These are phyloP conservation scores for Paradoxurus hermaphroditus DNA, from an alignment of 2,113 vertebrate species.

Conservation along the genomic window DNA sequence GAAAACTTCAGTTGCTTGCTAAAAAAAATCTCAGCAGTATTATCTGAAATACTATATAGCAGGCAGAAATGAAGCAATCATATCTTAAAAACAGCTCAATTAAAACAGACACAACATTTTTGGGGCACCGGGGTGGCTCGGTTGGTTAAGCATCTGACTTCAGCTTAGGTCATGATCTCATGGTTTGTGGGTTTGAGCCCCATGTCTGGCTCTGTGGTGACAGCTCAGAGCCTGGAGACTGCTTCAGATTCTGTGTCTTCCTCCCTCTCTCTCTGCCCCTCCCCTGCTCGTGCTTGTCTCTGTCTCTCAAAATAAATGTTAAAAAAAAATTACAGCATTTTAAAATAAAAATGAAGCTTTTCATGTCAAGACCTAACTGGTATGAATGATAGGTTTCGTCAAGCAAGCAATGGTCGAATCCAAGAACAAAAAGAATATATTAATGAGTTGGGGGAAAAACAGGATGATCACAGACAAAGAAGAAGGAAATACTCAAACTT, in stretches of 20 bases:
- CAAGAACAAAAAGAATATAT: background rate
- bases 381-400: background rate
- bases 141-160: too few relatives aligned
- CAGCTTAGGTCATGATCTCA: too few relatives aligned
- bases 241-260: too few relatives aligned
- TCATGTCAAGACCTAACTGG: slow-evolving; percentile 10
- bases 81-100: slow-evolving; percentile 18
- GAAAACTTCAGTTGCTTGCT: background rate
- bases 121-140: too few relatives aligned
- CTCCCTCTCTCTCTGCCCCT: too few relatives aligned
- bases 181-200: too few relatives aligned
- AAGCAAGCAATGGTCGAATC: background rate
- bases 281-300: too few relatives aligned
- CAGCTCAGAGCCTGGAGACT: too few relatives aligned
- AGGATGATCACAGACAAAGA: background rate
- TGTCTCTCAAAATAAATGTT: too few relatives aligned
- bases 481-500: background rate
- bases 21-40: background rate
- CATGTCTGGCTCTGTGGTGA: too few relatives aligned
- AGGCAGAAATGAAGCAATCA: background rate
- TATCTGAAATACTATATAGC: background rate
- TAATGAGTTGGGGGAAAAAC: background rate
- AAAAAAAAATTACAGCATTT: background rate
- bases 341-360: slow-evolving; percentile 15
- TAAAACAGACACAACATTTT: background rate